phyloP scores from a whole-genome alignment of 2,888 invertebrate genomes.

The Aphrophora alni region DNA sequence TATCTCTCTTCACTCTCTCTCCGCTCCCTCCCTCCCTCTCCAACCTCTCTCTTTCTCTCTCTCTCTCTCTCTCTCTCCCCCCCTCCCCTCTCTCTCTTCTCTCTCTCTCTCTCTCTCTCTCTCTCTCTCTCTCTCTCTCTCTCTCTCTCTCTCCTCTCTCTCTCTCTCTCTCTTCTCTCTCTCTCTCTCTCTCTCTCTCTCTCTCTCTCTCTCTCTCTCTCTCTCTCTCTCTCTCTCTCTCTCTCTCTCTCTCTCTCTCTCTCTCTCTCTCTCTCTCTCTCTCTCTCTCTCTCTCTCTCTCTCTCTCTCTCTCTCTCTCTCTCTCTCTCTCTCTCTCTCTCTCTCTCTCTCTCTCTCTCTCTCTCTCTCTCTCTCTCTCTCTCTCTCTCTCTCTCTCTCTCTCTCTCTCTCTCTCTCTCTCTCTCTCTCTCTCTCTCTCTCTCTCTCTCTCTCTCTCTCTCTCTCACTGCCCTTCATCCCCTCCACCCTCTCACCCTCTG shows the following conservation, averaged over 20 bases:
- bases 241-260: not conserved
- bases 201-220: not conserved
- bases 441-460: not conserved
- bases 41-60: not conserved
- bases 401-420: not conserved
- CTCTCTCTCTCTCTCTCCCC: constrained; percentile 15
- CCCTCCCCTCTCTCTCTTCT: not conserved
- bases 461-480: not conserved
- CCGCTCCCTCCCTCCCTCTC: not conserved
- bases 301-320: not conserved
- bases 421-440: not conserved
- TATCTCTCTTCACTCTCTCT: not conserved
- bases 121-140: constrained; percentile 20
- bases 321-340: not conserved
- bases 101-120: constrained; percentile 11
- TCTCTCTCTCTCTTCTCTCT: constrained; percentile 11
- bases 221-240: not conserved
- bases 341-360: not conserved
- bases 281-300: not conserved
- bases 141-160: not conserved
- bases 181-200: not conserved
- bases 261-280: not conserved
- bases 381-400: not conserved
- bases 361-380: not conserved
- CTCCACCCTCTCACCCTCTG: no score